These are phyloP conservation scores for Mustela lutreola DNA, from an alignment of 2,113 vertebrate genomes.

Conservation along the genomic window DNA sequence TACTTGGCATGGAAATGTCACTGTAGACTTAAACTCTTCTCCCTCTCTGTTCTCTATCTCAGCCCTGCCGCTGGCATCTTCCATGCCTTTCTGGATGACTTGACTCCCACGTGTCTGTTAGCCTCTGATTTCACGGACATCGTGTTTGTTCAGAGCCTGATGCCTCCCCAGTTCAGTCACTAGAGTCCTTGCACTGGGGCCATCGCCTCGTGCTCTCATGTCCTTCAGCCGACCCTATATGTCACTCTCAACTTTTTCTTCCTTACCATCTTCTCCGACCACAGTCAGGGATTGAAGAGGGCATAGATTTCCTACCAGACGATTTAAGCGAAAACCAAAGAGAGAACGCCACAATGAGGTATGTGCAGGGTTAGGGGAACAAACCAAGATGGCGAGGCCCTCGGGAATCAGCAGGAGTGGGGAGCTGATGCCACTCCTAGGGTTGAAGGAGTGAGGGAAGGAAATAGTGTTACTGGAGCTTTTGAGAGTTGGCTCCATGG, in stretches of 20 bases:
- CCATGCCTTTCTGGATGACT: background rate
- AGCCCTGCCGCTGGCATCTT: background rate
- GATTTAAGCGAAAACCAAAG: background rate
- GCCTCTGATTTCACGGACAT: background rate
- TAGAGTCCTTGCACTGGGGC: background rate
- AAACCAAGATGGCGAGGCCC: background rate
- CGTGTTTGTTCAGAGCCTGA: background rate
- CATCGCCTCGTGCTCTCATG: background rate
- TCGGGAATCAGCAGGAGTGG: background rate
- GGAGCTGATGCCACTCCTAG: background rate
- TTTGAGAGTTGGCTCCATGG: background rate
- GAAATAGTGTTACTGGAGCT: background rate
- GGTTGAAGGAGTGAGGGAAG: background rate
- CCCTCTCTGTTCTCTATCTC: background rate
- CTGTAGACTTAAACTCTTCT: constrained; percentile 8
- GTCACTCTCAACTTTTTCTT: background rate
- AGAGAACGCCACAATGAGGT: background rate
- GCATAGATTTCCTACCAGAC: background rate
- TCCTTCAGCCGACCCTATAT: background rate
- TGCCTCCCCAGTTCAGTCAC: background rate
- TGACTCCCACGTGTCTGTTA: background rate
- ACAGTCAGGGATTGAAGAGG: background rate
- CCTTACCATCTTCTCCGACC: background rate
- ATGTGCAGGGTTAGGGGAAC: background rate
- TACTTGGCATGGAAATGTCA: constrained; percentile 11